Evolutionary conservation across 2,888 invertebrate genomes (phyloP), one percentile per base, ranked within the genome.

Genomic region (Zeuzera pyrina): DNA sequence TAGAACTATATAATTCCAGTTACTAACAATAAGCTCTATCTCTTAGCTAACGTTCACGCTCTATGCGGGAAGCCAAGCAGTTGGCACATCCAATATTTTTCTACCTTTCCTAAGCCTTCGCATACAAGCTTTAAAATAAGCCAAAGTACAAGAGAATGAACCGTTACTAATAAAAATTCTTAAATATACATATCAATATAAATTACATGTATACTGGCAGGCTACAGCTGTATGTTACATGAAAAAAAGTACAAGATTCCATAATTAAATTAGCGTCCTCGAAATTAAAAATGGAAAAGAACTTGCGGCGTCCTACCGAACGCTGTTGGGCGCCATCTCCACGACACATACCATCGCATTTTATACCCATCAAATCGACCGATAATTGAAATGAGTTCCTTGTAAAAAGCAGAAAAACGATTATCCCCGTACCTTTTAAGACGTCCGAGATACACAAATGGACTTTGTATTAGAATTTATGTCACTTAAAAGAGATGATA

Each of bases 301-400:
- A 63, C 58, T 49, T 55, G 58, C 58, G 65, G 54, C 61, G 64
- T 61, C 68, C 69, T 62, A 64, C 67, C 64, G 63, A 45, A 65
- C 77, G 45, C 77, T 35, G 63, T 58, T 60, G 81, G 81, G 79
- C 78, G 81, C 79, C 81, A 59, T 60, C 65, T 49, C 37, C 59
- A 61, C 70, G 66, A 72, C 76, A 77, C 71, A 74, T 70, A 71
- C 74, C 77, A 66, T 61, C 58, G 59, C 63, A 65, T 77, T 77
- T 74, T 77, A 76, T 73, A 66, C 66, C 77, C 77, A 71, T 72
- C 77, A 76, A 81, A 81, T 77, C 73, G 67, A 57, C 64, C 69
- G 79, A 83, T 83, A 83, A 83, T 83, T 83, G 81, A 83, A 81
- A 83, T 79, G 76, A 81, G 83, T 79, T 79, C 79, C 78, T 74